phyloP scores from a whole-genome alignment of 2,113 vertebrate species.

The Nothobranchius kuhntae region DNA sequence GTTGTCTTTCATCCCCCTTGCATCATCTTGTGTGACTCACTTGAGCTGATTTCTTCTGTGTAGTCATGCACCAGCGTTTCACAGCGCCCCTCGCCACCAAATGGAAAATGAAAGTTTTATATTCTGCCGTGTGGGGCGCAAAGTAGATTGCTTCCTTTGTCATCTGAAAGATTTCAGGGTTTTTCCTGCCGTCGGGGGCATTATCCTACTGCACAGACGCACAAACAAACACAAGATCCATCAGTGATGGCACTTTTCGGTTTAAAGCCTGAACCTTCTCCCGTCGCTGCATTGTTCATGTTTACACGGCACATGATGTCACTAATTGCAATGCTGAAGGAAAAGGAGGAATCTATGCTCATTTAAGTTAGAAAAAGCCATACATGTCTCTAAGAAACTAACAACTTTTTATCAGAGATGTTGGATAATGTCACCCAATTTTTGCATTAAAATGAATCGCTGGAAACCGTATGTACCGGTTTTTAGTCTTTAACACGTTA shows the following conservation, averaged over 20 bases:
- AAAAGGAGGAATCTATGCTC: not conserved
- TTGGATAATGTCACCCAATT: too few relatives aligned
- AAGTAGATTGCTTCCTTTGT: slow-evolving; percentile 27
- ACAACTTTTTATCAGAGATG: too few relatives aligned
- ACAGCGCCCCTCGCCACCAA: slow-evolving; percentile 38
- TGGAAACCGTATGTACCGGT: too few relatives aligned
- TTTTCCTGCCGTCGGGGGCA: slow-evolving; percentile 27
- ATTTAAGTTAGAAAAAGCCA: too few relatives aligned
- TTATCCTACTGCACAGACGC: not conserved
- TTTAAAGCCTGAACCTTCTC: slow-evolving; percentile 5
- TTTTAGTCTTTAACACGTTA: too few relatives aligned
- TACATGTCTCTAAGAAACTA: too few relatives aligned
- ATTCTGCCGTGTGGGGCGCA: slow-evolving; percentile 18
- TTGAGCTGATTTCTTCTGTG: slow-evolving; percentile 31
- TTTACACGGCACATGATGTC: not conserved
- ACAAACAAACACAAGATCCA: slow-evolving; percentile 4
- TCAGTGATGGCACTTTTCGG: not conserved
- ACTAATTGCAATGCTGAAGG: not conserved
- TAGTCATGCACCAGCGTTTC: slow-evolving; percentile 42
- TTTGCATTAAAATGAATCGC: too few relatives aligned
- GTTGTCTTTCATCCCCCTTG: slow-evolving; percentile 63
- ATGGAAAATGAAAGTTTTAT: slow-evolving; percentile 45
- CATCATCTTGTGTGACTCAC: slow-evolving; percentile 53
- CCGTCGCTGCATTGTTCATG: not conserved
- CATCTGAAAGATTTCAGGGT: slow-evolving; percentile 17